Conservation (phyloP, 23 tunicate genomes). For the Ciona savignyi region DNA sequence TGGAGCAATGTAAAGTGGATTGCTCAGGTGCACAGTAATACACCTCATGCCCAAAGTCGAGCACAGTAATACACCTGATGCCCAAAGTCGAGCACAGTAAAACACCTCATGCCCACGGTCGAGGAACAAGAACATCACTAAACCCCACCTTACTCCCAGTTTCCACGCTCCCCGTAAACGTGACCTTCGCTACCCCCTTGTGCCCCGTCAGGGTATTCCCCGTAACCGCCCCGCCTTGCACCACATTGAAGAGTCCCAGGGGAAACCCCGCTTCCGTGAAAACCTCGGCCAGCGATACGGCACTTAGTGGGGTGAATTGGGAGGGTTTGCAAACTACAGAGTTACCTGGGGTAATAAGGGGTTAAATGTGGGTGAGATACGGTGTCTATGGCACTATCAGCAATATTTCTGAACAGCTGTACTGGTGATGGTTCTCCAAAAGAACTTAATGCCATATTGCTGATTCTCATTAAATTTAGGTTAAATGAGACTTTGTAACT, state of each 20-base stretch:
- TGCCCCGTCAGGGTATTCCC: conserved; percentile 61
- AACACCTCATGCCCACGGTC: too few relatives aligned
- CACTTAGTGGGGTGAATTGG: conserved; percentile 77
- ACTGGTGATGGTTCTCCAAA: too few relatives aligned
- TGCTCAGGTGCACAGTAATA: neutral
- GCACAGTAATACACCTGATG: too few relatives aligned
- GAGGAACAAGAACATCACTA: too few relatives aligned
- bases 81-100: too few relatives aligned
- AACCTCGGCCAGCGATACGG: conserved; percentile 77
- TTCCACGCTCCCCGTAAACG: conserved; percentile 83
- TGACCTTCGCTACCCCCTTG: conserved; percentile 67
- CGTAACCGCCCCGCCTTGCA: conserved; percentile 80
- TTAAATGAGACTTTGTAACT: too few relatives aligned
- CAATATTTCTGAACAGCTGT: too few relatives aligned
- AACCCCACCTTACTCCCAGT: conserved; percentile 58
- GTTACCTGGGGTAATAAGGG: conserved; percentile 42
- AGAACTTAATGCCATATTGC: too few relatives aligned
- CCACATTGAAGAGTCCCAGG: conserved; percentile 67
- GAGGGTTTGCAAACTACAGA: conserved; percentile 94
- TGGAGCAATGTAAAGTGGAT: neutral
- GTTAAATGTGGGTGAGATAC: too few relatives aligned
- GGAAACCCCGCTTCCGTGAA: conserved; percentile 81
- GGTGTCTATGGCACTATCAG: too few relatives aligned
- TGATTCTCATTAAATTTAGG: too few relatives aligned
- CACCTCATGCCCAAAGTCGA: too few relatives aligned